Conservation (phyloP, 2,113 vertebrate species). For the Calyptommatus sinebrachiatus region DNA sequence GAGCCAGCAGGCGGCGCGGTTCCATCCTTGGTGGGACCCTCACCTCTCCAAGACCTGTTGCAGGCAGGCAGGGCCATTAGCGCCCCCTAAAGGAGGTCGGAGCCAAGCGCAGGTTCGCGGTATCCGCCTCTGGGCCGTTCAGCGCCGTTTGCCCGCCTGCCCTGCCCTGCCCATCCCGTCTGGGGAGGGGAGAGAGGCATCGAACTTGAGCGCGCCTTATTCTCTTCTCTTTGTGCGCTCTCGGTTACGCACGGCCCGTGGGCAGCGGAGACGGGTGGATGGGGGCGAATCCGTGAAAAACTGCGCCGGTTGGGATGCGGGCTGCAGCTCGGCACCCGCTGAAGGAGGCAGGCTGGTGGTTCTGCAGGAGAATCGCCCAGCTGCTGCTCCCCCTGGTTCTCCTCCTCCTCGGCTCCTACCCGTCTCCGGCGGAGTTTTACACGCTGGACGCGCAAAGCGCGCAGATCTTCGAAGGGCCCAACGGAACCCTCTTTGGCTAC, state of each 20-base stretch:
- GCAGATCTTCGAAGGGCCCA: conserved; percentile 73
- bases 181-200: background rate
- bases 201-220: background rate
- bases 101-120: background rate
- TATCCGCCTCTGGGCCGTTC: background rate
- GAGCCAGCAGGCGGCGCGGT: too few relatives aligned
- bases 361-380: conserved; percentile 31
- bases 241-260: too few relatives aligned
- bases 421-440: conserved; percentile 68
- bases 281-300: too few relatives aligned
- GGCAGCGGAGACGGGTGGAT: too few relatives aligned
- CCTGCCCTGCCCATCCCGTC: background rate
- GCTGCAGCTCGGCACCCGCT: background rate
- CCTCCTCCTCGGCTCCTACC: conserved; percentile 56
- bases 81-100: background rate
- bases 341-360: background rate
- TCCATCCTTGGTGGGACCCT: too few relatives aligned
- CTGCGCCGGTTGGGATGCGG: background rate
- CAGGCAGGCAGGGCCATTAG: background rate
- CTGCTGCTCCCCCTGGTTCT: conserved; percentile 55
- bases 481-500: conserved; percentile 85
- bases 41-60: too few relatives aligned
- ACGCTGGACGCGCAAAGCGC: conserved; percentile 81
- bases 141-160: background rate
- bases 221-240: too few relatives aligned